Base-by-base conservation (phyloP, 2,113 vertebrate species). In the Ictalurus furcatus region DNA sequence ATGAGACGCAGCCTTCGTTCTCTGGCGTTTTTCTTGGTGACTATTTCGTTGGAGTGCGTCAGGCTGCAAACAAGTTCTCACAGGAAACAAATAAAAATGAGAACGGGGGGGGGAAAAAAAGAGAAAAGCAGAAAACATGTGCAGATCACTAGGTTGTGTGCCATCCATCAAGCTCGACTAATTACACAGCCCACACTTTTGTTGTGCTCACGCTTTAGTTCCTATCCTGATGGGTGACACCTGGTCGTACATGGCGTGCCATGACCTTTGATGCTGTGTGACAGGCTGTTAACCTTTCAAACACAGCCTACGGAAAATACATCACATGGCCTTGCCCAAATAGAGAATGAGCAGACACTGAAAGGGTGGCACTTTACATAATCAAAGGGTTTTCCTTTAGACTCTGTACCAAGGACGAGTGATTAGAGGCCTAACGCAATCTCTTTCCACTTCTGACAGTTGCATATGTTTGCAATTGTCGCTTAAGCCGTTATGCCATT, bases 251-350 rank as follows among this genome's bases (percentile, higher is more conserved):
- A 85, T 79, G 92, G 90, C 56, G 73, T 92, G 56, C 71, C 76
- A 85, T 82, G 48, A 48, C 58, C 73, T 85, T 28, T 87, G 37
- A 79, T 90, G 79, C 44, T 69, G 74, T 80, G 74, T 88, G 52
- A 92, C 82, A 48, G 82, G 19, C 87, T 87, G 90, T 92, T 92
- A 86, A 93, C 92, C 91, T 93, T 92, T 88, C 86, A 89, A 88
- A 90, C 83, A 88, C 65, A 76, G 23, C 74, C 19, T 3, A 89
- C 81, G 84, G 85, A 84, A 90, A 89, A 91, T 79, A 69, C n/a
- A 82, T 74, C 85, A 89, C 25, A 63, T 30, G 56, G 67, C 61
- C 85, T 44, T 52, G 25, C 74, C 83, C 71, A 19, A n/a, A 78
- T 67, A 61, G 87, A 56, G 78, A 14, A 34, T 11, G 76, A 85